phyloP scores from a whole-genome alignment of 2,888 invertebrate genomes.

The Prosapia bicincta region DNA sequence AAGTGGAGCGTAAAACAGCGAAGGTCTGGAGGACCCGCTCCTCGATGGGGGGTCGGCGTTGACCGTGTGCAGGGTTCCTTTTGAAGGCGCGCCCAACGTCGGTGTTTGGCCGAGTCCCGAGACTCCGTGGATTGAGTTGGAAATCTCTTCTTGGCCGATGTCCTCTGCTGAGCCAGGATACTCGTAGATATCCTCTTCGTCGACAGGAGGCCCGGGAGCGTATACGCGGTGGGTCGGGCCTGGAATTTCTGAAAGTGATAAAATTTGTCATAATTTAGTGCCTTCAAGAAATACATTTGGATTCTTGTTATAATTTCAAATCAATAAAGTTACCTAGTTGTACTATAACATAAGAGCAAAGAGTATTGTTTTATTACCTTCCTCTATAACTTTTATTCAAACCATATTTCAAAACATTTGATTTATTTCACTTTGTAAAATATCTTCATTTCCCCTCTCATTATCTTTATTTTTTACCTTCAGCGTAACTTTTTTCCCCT shows the following conservation, averaged over 20 bases:
- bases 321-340: too few species aligned
- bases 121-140: conserved; percentile 25
- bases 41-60: neutral
- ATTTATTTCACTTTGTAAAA: too few species aligned
- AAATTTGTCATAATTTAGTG: too few species aligned
- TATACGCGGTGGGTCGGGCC: conserved; percentile 56
- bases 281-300: too few species aligned
- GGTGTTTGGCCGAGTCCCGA: conserved; percentile 20
- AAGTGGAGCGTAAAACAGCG: neutral
- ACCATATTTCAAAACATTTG: too few species aligned
- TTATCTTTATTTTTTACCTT: too few species aligned
- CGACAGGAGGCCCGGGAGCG: conserved; percentile 51
- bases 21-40: conserved; percentile 11
- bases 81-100: conserved; percentile 15
- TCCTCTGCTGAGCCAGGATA: conserved; percentile 68
- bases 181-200: conserved; percentile 53
- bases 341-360: too few species aligned
- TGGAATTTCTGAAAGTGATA: conserved; percentile 73
- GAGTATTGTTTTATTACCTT: too few species aligned
- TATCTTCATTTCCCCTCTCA: too few species aligned
- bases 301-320: too few species aligned
- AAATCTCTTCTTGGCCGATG: conserved; percentile 51
- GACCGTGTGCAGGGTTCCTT: conserved; percentile 21
- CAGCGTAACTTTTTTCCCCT: too few species aligned
- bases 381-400: too few species aligned